Evolutionary conservation across 1,140 invertebrate species (phyloP).

Genomic region (Notospermus geniculatus): DNA sequence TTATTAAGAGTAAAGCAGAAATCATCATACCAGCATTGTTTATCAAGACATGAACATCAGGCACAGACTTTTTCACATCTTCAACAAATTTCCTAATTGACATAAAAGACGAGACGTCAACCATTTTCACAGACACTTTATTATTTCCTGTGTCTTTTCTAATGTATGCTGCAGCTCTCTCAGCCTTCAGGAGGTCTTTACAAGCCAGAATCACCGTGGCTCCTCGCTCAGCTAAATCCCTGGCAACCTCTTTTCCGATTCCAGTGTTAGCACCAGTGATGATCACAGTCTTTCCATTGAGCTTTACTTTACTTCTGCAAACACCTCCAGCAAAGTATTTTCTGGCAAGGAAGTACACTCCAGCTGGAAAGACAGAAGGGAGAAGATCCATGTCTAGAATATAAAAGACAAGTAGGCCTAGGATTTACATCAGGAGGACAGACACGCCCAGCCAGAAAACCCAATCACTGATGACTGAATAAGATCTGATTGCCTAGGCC

Average conservation of each 20-base stretch:
- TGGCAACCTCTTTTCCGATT: slow-evolving; percentile 79
- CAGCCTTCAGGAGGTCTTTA: slow-evolving; percentile 71
- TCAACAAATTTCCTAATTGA: slow-evolving; percentile 72
- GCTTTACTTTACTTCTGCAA: slow-evolving; percentile 22
- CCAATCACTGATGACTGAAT: no score
- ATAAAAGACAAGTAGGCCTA: no score
- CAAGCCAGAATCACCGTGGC: slow-evolving; percentile 83
- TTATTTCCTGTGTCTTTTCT: slow-evolving; percentile 70
- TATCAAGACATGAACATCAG: slow-evolving; percentile 62
- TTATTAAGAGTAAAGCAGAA: no score
- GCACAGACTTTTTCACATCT: slow-evolving; percentile 60
- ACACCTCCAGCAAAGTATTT: slow-evolving; percentile 22
- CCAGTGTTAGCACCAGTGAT: slow-evolving; percentile 82
- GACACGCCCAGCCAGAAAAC: no score
- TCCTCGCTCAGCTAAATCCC: slow-evolving; percentile 61
- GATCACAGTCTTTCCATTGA: slow-evolving; percentile 73
- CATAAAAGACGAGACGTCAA: slow-evolving; percentile 71
- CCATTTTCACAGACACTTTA: slow-evolving; percentile 70
- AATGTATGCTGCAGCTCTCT: slow-evolving; percentile 73
- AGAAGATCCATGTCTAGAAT: no score
- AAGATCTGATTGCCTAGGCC: no score
- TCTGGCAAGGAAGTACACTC: background rate
- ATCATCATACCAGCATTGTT: slow-evolving; percentile 72
- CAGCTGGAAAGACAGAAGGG: no score
- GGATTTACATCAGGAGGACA: no score